Base-by-base conservation (phyloP, 2,888 invertebrate species). In the Eupithecia vulgata region DNA sequence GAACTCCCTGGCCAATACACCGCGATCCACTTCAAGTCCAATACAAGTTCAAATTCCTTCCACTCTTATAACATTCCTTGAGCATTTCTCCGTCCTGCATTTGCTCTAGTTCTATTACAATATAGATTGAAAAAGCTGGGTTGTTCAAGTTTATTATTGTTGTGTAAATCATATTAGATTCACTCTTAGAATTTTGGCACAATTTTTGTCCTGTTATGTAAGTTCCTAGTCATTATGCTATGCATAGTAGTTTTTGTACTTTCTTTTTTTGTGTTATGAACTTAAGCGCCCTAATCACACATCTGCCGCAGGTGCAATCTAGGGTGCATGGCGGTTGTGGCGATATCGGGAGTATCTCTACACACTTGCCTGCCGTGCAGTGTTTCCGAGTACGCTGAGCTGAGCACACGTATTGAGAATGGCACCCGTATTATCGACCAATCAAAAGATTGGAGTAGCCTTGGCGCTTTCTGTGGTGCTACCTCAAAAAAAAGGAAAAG, bases 61-160 rank as follows among this genome's bases (percentile, higher is more conserved):
- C 37, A 72, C 72, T 70, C 75, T 69, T 72, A 70, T 72, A 75
- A 70, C 70, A 72, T 76, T 74, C 71, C 73, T 42, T 34, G 71
- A 72, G 62, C 73, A 72, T 70, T 75, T 42, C 61, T 42, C 57
- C 68, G 74, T 72, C 75, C 42, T 73, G 72, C 72, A 66, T 70
- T 72, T 52, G 70, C 67, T 69, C 67, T 65, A 65, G 21, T 65
- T 65, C 65, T 40, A 64, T 65, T 65, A 65, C 15, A 67, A 76
- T 70, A 71, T 68, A 73, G 73, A 74, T 71, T 65, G 40, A 65
- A 65, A 64, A 65, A 66, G 70, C 73, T 70, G n/a, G 57, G 48
- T 64, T 62, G 52, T 65, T 40, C 25, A 65, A 65, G 35, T 13
- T 64, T 65, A 59, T 68, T 59, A 17, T 59, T 37, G 37, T 37